A percentile compares a stretch with the other conserved stretches of the same genome.
These are phyloP conservation scores for Damaliscus lunatus DNA, from an alignment of 2,113 vertebrate species.

Conservation along the genomic window DNA sequence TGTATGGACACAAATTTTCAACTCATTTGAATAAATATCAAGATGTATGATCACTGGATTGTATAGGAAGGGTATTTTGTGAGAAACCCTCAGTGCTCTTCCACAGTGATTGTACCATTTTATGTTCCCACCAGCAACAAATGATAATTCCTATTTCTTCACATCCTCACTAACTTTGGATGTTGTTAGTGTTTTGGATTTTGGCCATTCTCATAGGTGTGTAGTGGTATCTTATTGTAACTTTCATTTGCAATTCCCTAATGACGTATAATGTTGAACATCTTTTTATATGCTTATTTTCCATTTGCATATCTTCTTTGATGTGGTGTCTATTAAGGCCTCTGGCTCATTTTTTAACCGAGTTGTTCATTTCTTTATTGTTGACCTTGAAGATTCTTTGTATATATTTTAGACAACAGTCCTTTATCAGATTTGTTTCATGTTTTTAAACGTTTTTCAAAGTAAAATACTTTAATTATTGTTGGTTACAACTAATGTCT, in stretches of 20 bases:
- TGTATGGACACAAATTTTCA: not conserved
- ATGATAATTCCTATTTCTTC: not conserved
- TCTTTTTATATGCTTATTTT: not conserved
- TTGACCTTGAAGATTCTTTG: not conserved
- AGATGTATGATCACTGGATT: not conserved
- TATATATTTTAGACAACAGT: not conserved
- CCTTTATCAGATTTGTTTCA: not conserved
- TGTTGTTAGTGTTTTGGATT: not conserved
- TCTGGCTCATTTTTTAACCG: not conserved
- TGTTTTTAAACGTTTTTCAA: not conserved
- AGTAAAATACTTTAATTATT: not conserved
- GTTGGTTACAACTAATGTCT: not conserved
- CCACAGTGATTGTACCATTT: not conserved
- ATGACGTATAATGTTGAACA: not conserved
- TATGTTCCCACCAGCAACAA: not conserved
- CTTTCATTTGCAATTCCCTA: not conserved
- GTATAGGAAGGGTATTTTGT: not conserved
- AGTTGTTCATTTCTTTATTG: not conserved
- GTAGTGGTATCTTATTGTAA: too few species aligned
- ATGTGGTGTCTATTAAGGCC: not conserved
- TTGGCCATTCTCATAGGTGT: not conserved
- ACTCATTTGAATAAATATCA: not conserved
- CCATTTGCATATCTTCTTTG: not conserved
- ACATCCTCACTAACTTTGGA: not conserved
- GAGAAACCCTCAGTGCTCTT: not conserved